phyloP scores from a whole-genome alignment of 2,797 vertebrate species.

The Lepilemur septentrionalis region DNA sequence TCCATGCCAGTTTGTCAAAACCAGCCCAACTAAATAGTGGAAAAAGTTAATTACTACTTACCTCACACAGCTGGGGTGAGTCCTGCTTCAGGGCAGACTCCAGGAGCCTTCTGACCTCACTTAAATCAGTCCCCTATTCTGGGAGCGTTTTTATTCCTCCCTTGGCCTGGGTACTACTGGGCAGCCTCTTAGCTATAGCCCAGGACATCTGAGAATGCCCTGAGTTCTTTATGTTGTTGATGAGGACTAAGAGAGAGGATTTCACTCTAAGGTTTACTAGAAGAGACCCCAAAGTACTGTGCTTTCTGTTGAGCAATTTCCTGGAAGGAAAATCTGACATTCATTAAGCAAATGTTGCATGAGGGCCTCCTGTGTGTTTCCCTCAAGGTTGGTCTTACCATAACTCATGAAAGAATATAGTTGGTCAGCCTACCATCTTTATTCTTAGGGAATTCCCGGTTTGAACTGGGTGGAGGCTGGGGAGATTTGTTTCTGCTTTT shows the following conservation, averaged over 20 bases:
- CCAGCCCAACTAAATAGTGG: not conserved
- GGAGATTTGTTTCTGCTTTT: not conserved
- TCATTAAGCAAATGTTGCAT: not conserved
- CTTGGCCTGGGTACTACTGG: not conserved
- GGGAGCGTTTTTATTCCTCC: not conserved
- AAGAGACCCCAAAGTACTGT: not conserved
- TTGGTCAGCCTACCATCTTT: not conserved
- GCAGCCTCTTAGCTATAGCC: not conserved
- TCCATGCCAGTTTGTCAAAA: slow-evolving; percentile 37
- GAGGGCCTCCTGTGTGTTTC: not conserved
- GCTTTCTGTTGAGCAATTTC: not conserved
- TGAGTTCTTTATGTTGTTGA: slow-evolving; percentile 12
- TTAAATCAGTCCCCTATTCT: not conserved
- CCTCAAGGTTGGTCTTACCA: not conserved
- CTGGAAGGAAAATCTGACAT: not conserved
- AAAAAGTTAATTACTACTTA: slow-evolving; percentile 62
- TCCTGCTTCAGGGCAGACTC: slow-evolving; percentile 36
- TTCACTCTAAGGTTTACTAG: not conserved
- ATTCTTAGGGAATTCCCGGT: not conserved
- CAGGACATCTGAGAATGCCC: not conserved
- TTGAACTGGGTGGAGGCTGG: not conserved
- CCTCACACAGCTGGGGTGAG: not conserved
- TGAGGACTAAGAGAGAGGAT: not conserved
- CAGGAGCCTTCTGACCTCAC: not conserved
- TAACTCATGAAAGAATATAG: not conserved